These are phyloP conservation scores for Champsocephalus gunnari DNA, from an alignment of 2,797 vertebrate species.

Conservation along the genomic window DNA sequence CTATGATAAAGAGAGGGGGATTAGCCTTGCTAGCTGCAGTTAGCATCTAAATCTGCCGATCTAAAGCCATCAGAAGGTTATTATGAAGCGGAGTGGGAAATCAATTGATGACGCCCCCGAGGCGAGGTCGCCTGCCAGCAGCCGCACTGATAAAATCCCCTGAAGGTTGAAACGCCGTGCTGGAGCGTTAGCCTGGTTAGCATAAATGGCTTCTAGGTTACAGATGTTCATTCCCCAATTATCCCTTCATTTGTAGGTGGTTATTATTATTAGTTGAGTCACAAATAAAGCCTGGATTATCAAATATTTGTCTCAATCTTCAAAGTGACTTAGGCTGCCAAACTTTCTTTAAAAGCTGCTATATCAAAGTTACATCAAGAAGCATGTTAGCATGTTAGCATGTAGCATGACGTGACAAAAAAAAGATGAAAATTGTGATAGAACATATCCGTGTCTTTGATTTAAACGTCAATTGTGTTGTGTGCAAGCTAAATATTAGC, in stretches of 20 bases:
- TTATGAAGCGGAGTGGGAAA: constrained; percentile 21
- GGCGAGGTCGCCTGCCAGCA: constrained; percentile 25
- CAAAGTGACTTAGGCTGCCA: neutral
- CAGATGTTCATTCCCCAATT: neutral
- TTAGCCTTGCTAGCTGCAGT: constrained; percentile 28
- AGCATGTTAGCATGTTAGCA: too few species aligned
- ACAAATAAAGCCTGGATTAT: neutral
- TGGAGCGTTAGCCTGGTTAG: neutral
- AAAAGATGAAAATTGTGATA: too few species aligned
- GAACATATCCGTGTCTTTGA: too few species aligned
- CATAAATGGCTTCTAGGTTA: neutral
- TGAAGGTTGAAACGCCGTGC: constrained; percentile 4
- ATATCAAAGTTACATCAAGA: neutral
- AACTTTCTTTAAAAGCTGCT: neutral
- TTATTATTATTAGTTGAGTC: neutral
- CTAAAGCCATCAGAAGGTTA: constrained; percentile 20
- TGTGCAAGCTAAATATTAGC: too few species aligned
- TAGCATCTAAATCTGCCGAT: constrained; percentile 44
- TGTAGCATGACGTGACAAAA: too few species aligned
- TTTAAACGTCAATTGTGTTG: too few species aligned
- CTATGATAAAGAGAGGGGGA: neutral
- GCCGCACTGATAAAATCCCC: constrained; percentile 4
- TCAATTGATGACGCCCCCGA: neutral
- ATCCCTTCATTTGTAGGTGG: neutral
- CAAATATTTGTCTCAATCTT: neutral